Evolutionary conservation across 2,888 invertebrate species (phyloP), one percentile per base, ranked within the genome.

Genomic region (Physocephala rufipes): DNA sequence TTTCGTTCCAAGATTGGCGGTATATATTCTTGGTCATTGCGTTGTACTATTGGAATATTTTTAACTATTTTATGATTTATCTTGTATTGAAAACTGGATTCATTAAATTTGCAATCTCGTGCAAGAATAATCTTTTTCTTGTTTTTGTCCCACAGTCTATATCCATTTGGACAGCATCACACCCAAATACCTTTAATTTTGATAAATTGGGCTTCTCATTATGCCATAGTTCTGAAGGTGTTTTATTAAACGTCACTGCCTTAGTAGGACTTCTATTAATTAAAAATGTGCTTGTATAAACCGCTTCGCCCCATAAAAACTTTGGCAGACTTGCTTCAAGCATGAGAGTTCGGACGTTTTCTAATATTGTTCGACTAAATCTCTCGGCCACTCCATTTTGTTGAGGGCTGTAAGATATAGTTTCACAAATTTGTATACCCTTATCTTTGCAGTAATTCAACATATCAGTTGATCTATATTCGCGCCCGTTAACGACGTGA

Each of bases 141-240:
- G n/a, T n/a, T 19, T 13, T 58, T 15, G 62, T 73, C 70, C 71
- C 74, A 73, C 19, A 71, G 51, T 13, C 63, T 55, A 58, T 74
- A 75, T 9, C 71, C 70, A 67, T 72, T 72, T 5, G 53, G 36
- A 16, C 58, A 70, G 75, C 78, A 13, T 66, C 70, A 49, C 77
- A 71, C 0, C 77, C 77, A 70, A 77, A 79, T 16, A 76, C 70
- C 67, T 75, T 43, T 15, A 76, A 51, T 62, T 76, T 77, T 12
- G 61, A 43, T 19, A 70, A 43, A 36, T 74, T 59, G 16, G 75
- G 70, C 24, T 72, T 69, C n/a, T n/a, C n/a, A n/a, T 67, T 67
- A 45, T 71, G 72, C 71, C 76, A 76, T n/a, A 73, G 2, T 58
- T 75, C 74, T 7, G 73, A 65, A 43, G 77, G 76, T 4, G 74